Base-by-base conservation (phyloP, 2,888 invertebrate species). In the Machimus atricapillus region DNA sequence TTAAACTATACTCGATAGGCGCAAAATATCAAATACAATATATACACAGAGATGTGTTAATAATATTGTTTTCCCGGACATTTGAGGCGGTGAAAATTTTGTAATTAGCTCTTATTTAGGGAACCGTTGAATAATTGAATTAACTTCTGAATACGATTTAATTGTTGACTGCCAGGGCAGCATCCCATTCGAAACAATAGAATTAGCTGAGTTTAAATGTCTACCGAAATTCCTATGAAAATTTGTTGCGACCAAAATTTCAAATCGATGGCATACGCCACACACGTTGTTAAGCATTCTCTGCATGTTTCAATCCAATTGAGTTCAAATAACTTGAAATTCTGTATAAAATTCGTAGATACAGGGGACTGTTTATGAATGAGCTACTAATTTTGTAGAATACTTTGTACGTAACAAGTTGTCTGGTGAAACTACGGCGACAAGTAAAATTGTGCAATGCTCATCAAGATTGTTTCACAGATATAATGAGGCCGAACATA, bases 51-150 rank as follows among this genome's bases (percentile, higher is more conserved):
- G 27, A 23, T 66, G 66, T 27, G 66, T 66, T 66, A 66, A 66
- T 27, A 66, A 66, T 66, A 66, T 66, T 66, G 66, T 66, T 66
- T 66, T 66, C 66, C 66, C 12, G 66, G 2, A 4, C 1, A 27
- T 66, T 66, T 66, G 66, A 66, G 66, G 66, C 27, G 27, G 27
- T 46, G 78, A 23, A 78, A 78, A 78, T 78, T 43, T 78, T 78
- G 78, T 81, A 81, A 81, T 81, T 81, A 81, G 81, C 81, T 56
- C 52, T 56, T 52, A 81, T 81, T 81, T 52, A 81, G 81, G 81
- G 8, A 56, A 52, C 23, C 81, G 31, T 34, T 31, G 56, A 46
- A 56, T 81, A 52, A 81, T 81, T 81, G 81, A 81, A 81, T 81
- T 81, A 81, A 81, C 81, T 52, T 56, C 56, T 81, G 81, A 81